Conservation (phyloP, 2,888 invertebrate species). For the Tachina lurida region DNA sequence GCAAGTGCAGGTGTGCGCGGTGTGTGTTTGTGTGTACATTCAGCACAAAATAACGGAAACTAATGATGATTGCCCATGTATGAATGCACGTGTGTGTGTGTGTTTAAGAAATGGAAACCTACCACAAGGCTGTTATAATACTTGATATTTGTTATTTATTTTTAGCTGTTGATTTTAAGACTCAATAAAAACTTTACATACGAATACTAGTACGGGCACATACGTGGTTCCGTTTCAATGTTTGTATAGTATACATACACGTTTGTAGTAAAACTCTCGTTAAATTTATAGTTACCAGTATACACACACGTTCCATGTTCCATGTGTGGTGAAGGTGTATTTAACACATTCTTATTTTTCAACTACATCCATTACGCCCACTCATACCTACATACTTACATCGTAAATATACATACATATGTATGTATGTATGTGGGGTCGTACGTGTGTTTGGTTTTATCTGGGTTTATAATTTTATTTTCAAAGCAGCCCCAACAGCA, state of each 20-base stretch:
- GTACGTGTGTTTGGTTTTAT: constrained; percentile 3
- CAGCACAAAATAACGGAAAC: constrained; percentile 49
- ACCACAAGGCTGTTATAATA: constrained; percentile 50
- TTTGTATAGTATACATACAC: background rate
- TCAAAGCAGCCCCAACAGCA: constrained; percentile 37
- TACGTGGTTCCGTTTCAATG: background rate
- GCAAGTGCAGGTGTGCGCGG: background rate
- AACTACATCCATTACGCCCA: background rate
- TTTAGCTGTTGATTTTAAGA: constrained; percentile 12
- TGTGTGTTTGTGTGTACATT: background rate
- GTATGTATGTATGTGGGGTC: background rate
- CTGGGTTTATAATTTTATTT: constrained; percentile 38
- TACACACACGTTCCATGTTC: constrained; percentile 2
- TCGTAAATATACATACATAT: background rate
- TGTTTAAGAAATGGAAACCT: constrained; percentile 36
- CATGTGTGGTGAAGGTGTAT: constrained; percentile 23
- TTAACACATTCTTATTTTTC: constrained; percentile 42
- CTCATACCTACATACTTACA: background rate
- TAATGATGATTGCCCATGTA: constrained; percentile 52
- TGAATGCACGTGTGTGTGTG: background rate
- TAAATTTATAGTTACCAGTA: constrained; percentile 16
- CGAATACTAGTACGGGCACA: background rate
- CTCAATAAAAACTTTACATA: constrained; percentile 34
- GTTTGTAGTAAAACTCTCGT: background rate
- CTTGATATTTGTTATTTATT: background rate